Evolutionary conservation across 2,797 vertebrate species (phyloP).

Genomic region (Danio choprae): DNA sequence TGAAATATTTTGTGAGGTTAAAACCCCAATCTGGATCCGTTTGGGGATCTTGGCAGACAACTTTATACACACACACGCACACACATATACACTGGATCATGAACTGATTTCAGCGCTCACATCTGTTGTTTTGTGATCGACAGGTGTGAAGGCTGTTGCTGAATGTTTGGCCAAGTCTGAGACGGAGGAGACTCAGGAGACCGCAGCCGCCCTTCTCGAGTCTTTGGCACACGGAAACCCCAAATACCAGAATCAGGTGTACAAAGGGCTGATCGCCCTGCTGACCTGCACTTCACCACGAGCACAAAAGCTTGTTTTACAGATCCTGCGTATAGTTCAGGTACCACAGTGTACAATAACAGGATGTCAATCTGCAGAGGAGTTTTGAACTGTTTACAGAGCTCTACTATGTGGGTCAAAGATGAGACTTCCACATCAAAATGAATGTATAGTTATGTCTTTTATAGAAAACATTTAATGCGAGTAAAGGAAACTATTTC

Average conservation of each 20-base stretch:
- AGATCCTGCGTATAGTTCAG: conserved; percentile 77
- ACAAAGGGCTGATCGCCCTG: conserved; percentile 79
- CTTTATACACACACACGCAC: background rate
- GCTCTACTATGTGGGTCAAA: background rate
- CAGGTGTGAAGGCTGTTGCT: conserved; percentile 78
- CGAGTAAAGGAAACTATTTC: no score
- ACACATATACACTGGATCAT: background rate
- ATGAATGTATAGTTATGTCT: background rate
- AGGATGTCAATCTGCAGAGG: background rate
- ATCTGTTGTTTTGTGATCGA: conserved; percentile 27
- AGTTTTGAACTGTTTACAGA: background rate
- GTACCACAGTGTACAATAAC: conserved; percentile 58
- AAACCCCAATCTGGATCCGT: conserved; percentile 16
- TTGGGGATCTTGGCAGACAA: conserved; percentile 4
- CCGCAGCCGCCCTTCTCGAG: conserved; percentile 76
- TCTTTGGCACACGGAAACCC: conserved; percentile 78
- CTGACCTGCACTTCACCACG: conserved; percentile 74
- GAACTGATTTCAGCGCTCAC: background rate
- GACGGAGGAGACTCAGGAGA: conserved; percentile 76
- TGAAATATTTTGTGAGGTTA: background rate
- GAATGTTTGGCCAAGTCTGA: conserved; percentile 78
- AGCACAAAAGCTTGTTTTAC: conserved; percentile 80
- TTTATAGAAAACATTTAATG: no score
- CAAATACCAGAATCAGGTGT: conserved; percentile 84
- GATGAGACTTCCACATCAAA: background rate